Conservation (phyloP, 2,888 invertebrate species). For the Phyllotreta cruciferae region DNA sequence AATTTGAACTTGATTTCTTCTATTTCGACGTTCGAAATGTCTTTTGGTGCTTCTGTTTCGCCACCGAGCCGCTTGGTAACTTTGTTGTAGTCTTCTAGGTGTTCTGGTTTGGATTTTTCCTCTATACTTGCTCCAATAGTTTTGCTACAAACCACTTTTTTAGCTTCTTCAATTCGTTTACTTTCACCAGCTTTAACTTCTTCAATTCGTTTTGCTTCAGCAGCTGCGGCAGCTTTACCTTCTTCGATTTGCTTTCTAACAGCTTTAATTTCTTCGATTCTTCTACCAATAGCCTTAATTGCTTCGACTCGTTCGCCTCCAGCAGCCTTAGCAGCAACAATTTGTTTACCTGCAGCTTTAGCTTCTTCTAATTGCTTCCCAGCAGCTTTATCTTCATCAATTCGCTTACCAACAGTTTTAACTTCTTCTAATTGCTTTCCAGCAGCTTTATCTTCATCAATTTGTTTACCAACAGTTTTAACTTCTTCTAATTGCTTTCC, state of each 20-base stretch:
- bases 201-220: too few relatives aligned
- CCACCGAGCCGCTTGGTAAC: conserved; percentile 33
- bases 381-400: background rate
- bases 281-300: background rate
- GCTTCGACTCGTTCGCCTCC: background rate
- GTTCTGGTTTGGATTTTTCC: conserved; percentile 4
- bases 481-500: background rate
- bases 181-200: too few relatives aligned
- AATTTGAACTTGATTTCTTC: conserved; percentile 62
- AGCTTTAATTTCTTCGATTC: background rate
- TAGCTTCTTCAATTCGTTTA: too few relatives aligned
- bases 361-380: background rate
- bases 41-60: conserved; percentile 40
- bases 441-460: background rate
- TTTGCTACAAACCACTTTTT: background rate
- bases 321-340: background rate
- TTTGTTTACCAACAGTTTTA: too few relatives aligned
- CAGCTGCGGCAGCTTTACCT: too few relatives aligned
- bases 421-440: background rate
- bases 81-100: background rate
- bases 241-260: too few relatives aligned
- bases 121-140: conserved; percentile 1
- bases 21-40: conserved; percentile 61
- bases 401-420: background rate
- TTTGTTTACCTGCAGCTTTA: background rate